Base-by-base conservation (phyloP, 1,140 invertebrate genomes). In the Brachionus koreanus region DNA sequence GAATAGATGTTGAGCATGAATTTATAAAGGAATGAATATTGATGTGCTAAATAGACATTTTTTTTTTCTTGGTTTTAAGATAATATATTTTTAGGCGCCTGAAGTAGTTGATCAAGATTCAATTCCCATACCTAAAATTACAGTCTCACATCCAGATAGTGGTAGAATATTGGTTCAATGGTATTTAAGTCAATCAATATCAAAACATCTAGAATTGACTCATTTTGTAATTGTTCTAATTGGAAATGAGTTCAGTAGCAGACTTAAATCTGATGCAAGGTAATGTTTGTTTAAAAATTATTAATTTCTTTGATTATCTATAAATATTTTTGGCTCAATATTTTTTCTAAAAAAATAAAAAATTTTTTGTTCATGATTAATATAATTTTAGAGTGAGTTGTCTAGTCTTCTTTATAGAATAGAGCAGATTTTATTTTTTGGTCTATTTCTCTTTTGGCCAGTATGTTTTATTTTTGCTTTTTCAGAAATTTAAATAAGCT, bases 191-290 rank as follows among this genome's bases (percentile, higher is more conserved):
- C 12, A 42, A 10, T 19, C 39, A 35, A 9, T 52, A 13, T 2
- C 76, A 57, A 57, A 52, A 9, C 0, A 65, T 29, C 49, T 79
- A 9, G 49, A 61, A 65, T 25, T 87, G 16, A 83, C 85, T 10
- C 74, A 86, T 12, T 87, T 84, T 84, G 86, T 86, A 4, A 86
- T 88, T n/a, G 87, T 87, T 65, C 85, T 88, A 6, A 85, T 88
- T 33, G 87, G 88, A n/a, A 83, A 83, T 19, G 85, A 86, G 29
- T 88, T 88, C 76, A 74, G 79, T 35, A 85, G 84, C 29, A 84
- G 85, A 2, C 84, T 87, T 39, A 87, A 87, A 82, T 88, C 87
- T 83, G 85, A 88, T 77, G 85, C 87, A 49, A 88, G 87, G 87
- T 88, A 61, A 82, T 42, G 52, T 3, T 2, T 33, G 4, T 13